Evolutionary conservation across 2,113 vertebrate genomes (phyloP).

Genomic region (Bubo bubo): DNA sequence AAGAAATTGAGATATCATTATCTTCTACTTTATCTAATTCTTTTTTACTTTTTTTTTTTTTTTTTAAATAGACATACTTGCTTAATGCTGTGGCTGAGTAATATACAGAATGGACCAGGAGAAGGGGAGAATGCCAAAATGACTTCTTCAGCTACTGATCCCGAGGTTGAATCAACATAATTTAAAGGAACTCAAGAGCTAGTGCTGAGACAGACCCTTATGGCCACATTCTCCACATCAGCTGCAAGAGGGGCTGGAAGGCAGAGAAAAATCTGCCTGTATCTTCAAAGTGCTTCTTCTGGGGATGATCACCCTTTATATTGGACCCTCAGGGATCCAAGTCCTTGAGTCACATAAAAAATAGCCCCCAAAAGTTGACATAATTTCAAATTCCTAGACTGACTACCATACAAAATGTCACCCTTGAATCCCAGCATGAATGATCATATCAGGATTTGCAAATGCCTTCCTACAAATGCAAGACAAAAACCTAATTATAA

Average conservation of each 20-base stretch:
- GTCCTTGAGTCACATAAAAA: not conserved
- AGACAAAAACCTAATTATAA: not conserved
- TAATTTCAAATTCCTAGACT: not conserved
- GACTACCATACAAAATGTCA: not conserved
- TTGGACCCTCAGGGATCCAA: not conserved
- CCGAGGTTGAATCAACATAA: not conserved
- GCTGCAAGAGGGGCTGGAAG: not conserved
- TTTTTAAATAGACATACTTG: not conserved
- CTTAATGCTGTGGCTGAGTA: not conserved
- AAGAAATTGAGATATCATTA: not conserved
- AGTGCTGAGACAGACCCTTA: not conserved
- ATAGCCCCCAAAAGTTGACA: not conserved
- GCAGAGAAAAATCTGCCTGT: not conserved
- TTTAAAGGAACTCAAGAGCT: not conserved
- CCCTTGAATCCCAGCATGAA: not conserved
- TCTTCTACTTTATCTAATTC: not conserved
- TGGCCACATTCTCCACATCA: accelerated
- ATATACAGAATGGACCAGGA: not conserved
- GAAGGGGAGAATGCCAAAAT: not conserved
- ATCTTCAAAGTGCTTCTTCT: not conserved
- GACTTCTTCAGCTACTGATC: not conserved
- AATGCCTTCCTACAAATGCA: not conserved
- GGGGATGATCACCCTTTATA: not conserved
- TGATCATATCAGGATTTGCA: not conserved
- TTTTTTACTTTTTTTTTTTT: too few species aligned